Evolutionary conservation across 2,888 invertebrate species (phyloP).

Genomic region (Doris montereyensis): DNA sequence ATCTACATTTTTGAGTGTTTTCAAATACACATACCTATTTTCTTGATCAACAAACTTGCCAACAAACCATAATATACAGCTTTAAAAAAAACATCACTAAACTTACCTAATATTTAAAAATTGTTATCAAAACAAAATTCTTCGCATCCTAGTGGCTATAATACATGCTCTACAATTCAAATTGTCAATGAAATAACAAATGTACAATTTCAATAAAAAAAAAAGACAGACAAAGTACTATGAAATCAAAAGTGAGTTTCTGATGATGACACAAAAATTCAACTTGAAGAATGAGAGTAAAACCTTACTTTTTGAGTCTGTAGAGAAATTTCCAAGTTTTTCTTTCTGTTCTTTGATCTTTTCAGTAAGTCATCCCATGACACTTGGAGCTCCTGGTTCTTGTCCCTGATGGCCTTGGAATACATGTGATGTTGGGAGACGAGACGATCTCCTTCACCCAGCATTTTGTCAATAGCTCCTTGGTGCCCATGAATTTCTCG

Average conservation of each 20-base stretch:
- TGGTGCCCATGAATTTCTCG: slow-evolving; percentile 90
- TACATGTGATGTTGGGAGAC: slow-evolving; percentile 87
- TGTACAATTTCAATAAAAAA: too few relatives aligned
- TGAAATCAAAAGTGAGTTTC: too few relatives aligned
- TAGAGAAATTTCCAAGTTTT: slow-evolving; percentile 87
- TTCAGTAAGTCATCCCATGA: slow-evolving; percentile 84
- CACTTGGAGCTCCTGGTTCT: slow-evolving; percentile 82
- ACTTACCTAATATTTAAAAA: too few relatives aligned
- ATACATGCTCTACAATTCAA: background rate
- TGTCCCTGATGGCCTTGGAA: slow-evolving; percentile 82
- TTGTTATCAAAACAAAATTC: too few relatives aligned
- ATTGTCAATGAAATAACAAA: too few relatives aligned
- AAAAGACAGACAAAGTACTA: too few relatives aligned
- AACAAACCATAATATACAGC: too few relatives aligned
- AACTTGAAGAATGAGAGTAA: too few relatives aligned
- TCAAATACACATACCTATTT: background rate
- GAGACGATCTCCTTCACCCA: slow-evolving; percentile 84
- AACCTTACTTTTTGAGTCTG: slow-evolving; percentile 88
- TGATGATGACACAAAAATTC: too few relatives aligned
- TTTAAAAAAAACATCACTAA: too few relatives aligned
- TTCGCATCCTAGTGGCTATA: background rate
- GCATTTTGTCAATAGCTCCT: slow-evolving; percentile 86
- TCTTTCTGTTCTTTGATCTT: slow-evolving; percentile 82
- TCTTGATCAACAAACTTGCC: too few relatives aligned
- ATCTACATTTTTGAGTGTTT: background rate